A percentile compares a stretch with the other conserved stretches of the same genome.
Conservation (phyloP, 2,797 vertebrate genomes). For the Acomys russatus region DNA sequence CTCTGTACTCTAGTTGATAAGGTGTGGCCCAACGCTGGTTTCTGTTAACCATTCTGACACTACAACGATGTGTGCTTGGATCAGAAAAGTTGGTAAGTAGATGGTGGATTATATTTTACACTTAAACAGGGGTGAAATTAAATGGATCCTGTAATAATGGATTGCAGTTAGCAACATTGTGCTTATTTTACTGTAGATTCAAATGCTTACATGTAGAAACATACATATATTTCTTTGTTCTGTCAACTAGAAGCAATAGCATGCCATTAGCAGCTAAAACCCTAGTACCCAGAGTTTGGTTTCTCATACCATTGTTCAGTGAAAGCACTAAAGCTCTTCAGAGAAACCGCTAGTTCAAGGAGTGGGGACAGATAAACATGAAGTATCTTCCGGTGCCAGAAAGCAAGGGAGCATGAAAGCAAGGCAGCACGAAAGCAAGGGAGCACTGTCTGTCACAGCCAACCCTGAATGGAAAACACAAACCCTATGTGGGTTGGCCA, state of each 20-base stretch:
- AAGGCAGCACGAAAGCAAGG: background rate
- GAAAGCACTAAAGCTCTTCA: background rate
- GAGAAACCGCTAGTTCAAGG: constrained; percentile 14
- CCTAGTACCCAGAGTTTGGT: background rate
- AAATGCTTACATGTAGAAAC: background rate
- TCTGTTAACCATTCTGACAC: constrained; percentile 6
- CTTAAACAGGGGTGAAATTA: background rate
- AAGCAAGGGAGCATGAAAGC: background rate
- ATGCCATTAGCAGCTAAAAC: background rate
- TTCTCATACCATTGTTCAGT: background rate
- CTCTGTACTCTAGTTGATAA: background rate
- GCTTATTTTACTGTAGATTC: background rate
- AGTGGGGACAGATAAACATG: background rate
- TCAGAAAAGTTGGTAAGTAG: background rate
- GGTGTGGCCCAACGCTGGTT: background rate
- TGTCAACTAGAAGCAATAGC: background rate
- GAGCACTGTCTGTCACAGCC: background rate
- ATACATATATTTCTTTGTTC: background rate
- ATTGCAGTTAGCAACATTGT: background rate
- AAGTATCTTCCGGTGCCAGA: background rate
- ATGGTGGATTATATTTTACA: background rate
- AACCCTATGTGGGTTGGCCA: background rate
- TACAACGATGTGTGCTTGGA: background rate
- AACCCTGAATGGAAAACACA: background rate
- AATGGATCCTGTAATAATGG: background rate